Evolutionary conservation across 2,113 vertebrate genomes (phyloP).

Genomic region (Triplophysa tibetana): DNA sequence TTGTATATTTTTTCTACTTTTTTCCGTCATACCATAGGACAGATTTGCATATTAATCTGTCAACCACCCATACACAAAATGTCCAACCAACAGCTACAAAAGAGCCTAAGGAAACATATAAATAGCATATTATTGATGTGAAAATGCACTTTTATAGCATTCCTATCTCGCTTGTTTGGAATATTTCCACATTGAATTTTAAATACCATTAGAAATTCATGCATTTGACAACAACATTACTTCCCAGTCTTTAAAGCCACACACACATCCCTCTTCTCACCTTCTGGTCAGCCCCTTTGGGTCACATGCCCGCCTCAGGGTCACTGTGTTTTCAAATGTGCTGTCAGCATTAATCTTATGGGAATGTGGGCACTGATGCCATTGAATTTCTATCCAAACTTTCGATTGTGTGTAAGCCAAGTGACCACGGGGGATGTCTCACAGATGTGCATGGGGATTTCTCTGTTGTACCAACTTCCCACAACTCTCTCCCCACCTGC

Average conservation of each 20-base stretch:
- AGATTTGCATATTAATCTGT: too few species aligned
- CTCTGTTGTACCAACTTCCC: neutral
- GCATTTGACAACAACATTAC: constrained; percentile 15
- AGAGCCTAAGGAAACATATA: too few species aligned
- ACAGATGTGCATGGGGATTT: constrained; percentile 49
- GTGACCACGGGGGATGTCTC: constrained; percentile 45
- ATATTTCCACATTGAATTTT: neutral
- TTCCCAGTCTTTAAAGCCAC: neutral
- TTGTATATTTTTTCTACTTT: too few species aligned
- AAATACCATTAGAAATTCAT: constrained; percentile 23
- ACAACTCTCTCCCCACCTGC: constrained; percentile 5
- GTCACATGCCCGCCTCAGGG: constrained; percentile 39
- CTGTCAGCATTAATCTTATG: constrained; percentile 52
- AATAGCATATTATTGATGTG: too few species aligned
- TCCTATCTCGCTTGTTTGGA: too few species aligned
- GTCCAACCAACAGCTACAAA: too few species aligned
- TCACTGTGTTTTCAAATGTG: constrained; percentile 46
- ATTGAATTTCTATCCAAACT: constrained; percentile 32
- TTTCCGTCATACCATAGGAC: too few species aligned
- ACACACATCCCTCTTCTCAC: neutral
- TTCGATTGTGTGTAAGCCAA: constrained; percentile 45
- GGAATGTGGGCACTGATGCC: constrained; percentile 44
- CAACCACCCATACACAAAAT: too few species aligned
- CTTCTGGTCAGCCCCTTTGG: neutral
- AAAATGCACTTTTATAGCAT: neutral